Conservation (phyloP, 30 jellyfish, hydroid and myxozoan species). For the Cassiopea andromeda region DNA sequence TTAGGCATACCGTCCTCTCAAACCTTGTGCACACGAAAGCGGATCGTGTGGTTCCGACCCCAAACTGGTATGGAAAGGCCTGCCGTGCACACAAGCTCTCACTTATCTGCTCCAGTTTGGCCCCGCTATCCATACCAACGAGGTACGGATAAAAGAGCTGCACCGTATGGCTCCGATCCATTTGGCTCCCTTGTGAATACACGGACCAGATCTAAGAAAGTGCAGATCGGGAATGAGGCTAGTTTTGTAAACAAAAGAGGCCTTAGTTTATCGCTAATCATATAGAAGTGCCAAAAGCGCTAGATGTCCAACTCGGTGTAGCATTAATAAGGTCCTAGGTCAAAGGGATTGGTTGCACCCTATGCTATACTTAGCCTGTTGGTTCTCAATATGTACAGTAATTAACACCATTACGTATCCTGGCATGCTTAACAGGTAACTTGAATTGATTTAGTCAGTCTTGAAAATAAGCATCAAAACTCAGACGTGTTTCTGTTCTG, state of each 20-base stretch:
- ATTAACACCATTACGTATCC: too few relatives aligned
- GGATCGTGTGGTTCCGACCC: conserved; percentile 9
- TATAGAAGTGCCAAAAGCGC: too few relatives aligned
- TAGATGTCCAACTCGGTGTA: too few relatives aligned
- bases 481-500: too few relatives aligned
- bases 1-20: not conserved
- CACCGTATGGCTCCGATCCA: not conserved
- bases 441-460: too few relatives aligned
- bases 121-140: not conserved
- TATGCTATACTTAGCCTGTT: too few relatives aligned
- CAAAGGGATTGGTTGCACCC: too few relatives aligned
- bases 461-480: too few relatives aligned
- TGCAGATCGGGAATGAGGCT: not conserved
- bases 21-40: conserved; percentile 3
- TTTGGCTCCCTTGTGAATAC: not conserved
- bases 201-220: not conserved
- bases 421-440: too few relatives aligned
- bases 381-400: too few relatives aligned
- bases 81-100: not conserved
- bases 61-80: conserved; percentile 2
- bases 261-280: not conserved
- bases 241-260: not conserved
- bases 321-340: too few relatives aligned
- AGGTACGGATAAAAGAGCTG: not conserved
- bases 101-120: not conserved